Evolutionary conservation across 1,140 invertebrate genomes (phyloP).

Genomic region (Drosophila kurseongensis): DNA sequence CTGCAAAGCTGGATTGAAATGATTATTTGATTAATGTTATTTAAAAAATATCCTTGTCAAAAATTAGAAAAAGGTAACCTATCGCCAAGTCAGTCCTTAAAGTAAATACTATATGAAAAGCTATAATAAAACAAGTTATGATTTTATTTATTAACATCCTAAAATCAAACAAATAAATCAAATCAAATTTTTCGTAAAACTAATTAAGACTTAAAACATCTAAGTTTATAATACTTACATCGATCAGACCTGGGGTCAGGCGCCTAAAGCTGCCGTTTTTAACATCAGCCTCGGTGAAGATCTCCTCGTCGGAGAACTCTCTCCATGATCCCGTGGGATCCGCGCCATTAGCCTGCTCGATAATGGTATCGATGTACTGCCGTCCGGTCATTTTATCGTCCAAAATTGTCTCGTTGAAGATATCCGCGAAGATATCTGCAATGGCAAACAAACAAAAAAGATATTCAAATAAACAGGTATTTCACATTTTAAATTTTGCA

Average conservation of each 20-base stretch:
- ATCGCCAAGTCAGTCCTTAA: too few species aligned
- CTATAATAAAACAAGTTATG: too few species aligned
- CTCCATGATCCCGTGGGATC: slow-evolving; percentile 75
- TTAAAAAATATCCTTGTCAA: too few species aligned
- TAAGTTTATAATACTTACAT: slow-evolving; percentile 51
- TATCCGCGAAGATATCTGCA: slow-evolving; percentile 72
- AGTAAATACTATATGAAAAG: too few species aligned
- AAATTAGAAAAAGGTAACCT: too few species aligned
- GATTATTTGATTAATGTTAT: not conserved
- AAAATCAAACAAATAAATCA: too few species aligned
- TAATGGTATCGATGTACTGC: slow-evolving; percentile 75
- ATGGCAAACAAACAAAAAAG: not conserved
- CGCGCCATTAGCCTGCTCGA: slow-evolving; percentile 73
- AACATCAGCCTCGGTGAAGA: slow-evolving; percentile 62
- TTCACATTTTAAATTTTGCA: too few species aligned
- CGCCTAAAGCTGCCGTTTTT: slow-evolving; percentile 71
- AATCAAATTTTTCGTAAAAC: too few species aligned
- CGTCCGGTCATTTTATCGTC: slow-evolving; percentile 62
- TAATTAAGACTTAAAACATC: too few species aligned
- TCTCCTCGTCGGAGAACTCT: slow-evolving; percentile 72
- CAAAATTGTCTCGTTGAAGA: slow-evolving; percentile 72
- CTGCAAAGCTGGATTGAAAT: slow-evolving; percentile 61
- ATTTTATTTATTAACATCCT: too few species aligned
- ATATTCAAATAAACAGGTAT: too few species aligned
- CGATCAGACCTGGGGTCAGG: slow-evolving; percentile 73